Base-by-base conservation (phyloP, 2,797 vertebrate genomes). In the Melanotaenia maccullochi region DNA sequence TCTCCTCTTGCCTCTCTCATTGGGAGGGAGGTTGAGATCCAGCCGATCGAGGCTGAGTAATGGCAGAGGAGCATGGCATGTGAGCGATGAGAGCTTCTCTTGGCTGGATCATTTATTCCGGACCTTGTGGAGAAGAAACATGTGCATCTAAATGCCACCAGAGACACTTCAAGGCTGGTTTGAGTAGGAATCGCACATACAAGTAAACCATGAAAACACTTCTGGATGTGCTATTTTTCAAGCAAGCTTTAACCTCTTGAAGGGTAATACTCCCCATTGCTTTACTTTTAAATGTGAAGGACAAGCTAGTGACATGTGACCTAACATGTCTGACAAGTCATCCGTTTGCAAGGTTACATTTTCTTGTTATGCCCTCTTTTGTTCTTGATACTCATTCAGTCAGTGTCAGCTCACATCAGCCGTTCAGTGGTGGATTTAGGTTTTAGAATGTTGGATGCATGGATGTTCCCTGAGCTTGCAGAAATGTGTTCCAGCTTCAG, bases 1-100 rank as follows among this genome's bases (percentile, higher is more conserved):
- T 81, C 73, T 87, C 76, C 76, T 84, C 67, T 79, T 79, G 71
- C 75, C 80, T 75, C 73, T 71, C 81, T 84, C 80, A 65, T 35
- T 65, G 83, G 76, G 83, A 85, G 78, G 75, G 73, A 89, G 78
- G 81, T 73, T 79, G 83, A 86, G 87, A 88, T 92, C 77, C 79
- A 76, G 74, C 62, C 73, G 85, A 90, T 91, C 76, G 47, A 70
- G 76, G 62, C 86, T 90, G 92, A 93, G 66, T 90, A 84, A 92
- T 93, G 87, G 82, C 68, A 65, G 71, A 82, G 74, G 89, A 90
- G 82, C 52, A 38, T 65, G 75, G 65, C 66, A 80, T 67, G 65
- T 88, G 86, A 92, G 82, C 78, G 28, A 82, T 85, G 77, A 84
- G 65, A 70, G 72, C 65, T 74, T 60, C 44, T 32, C 84, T 60